Evolutionary conservation across 2,113 vertebrate species (phyloP).

Genomic region (Atractosteus spatula): DNA sequence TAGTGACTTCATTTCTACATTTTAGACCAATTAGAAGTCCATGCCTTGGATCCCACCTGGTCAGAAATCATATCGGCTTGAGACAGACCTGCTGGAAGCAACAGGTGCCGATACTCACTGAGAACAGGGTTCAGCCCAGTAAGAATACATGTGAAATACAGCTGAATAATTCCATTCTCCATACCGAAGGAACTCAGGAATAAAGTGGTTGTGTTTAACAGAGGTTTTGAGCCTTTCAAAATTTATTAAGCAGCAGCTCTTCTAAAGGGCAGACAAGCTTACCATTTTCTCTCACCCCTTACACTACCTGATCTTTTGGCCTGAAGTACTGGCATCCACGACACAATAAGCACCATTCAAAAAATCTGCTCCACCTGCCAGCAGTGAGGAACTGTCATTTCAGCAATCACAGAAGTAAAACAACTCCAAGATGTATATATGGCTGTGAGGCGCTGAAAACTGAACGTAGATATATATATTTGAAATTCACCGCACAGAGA

Average conservation of each 20-base stretch:
- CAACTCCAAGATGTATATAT: slow-evolving; percentile 22
- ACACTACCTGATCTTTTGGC: slow-evolving; percentile 47
- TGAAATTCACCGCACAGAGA: slow-evolving; percentile 27
- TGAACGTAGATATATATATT: slow-evolving; percentile 29
- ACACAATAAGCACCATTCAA: slow-evolving; percentile 64
- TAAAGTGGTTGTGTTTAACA: slow-evolving; percentile 32
- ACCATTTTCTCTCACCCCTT: slow-evolving; percentile 43
- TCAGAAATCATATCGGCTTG: no score
- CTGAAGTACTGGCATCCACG: slow-evolving; percentile 33
- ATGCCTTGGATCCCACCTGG: no score
- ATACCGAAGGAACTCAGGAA: slow-evolving; percentile 11
- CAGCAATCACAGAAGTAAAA: slow-evolving; percentile 42
- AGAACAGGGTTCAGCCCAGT: no score
- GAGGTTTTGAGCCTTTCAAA: slow-evolving; percentile 23
- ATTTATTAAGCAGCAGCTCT: slow-evolving; percentile 32
- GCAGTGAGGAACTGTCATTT: slow-evolving; percentile 48
- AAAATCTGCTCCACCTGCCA: slow-evolving; percentile 36
- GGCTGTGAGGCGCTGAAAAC: slow-evolving; percentile 41
- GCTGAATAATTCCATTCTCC: background rate
- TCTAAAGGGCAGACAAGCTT: slow-evolving; percentile 45
- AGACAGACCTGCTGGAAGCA: no score
- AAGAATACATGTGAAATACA: no score
- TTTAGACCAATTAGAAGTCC: no score
- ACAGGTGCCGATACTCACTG: no score
- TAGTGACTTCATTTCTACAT: no score